phyloP scores from a whole-genome alignment of 1,140 invertebrate genomes.

The Pseudomyrmex flavicornis region DNA sequence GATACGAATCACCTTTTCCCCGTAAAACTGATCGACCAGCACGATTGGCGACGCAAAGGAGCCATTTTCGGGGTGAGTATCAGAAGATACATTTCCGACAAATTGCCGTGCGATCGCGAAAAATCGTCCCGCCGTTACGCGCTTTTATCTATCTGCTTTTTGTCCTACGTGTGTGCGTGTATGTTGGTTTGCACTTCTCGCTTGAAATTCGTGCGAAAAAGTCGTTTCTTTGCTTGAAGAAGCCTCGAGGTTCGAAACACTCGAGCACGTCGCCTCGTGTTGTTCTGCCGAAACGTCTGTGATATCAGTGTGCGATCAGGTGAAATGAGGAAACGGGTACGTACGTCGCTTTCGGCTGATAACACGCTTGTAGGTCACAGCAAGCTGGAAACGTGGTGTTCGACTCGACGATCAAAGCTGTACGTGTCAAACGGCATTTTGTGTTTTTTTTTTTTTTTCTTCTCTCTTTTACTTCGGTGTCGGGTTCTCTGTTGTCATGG shows the following conservation, averaged over 20 bases:
- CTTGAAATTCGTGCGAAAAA: not conserved
- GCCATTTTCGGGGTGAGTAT: slow-evolving; percentile 67
- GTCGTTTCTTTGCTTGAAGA: not conserved
- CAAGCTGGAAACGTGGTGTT: not conserved
- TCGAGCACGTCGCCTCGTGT: not conserved
- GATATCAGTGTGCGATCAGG: not conserved
- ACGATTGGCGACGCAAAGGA: slow-evolving; percentile 58
- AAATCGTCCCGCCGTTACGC: not conserved
- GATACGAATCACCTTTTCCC: slow-evolving; percentile 47
- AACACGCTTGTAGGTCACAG: not conserved
- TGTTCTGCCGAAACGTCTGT: not conserved
- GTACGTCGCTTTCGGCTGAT: not conserved
- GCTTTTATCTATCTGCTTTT: not conserved
- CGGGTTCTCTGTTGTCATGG: not conserved
- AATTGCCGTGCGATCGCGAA: not conserved
- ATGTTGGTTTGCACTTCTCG: not conserved
- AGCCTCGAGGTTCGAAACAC: too few species aligned
- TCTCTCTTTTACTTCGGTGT: too few species aligned
- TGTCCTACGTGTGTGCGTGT: not conserved
- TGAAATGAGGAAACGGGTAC: not conserved
- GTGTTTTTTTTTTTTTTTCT: too few species aligned
- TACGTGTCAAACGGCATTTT: not conserved
- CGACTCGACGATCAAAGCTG: too few species aligned
- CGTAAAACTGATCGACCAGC: slow-evolving; percentile 56
- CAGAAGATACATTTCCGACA: not conserved